Percentiles rank a stretch among this genome's conserved stretches.
Evolutionary conservation across 2,113 vertebrate species (phyloP).

Genomic region (Microtus montanus): DNA sequence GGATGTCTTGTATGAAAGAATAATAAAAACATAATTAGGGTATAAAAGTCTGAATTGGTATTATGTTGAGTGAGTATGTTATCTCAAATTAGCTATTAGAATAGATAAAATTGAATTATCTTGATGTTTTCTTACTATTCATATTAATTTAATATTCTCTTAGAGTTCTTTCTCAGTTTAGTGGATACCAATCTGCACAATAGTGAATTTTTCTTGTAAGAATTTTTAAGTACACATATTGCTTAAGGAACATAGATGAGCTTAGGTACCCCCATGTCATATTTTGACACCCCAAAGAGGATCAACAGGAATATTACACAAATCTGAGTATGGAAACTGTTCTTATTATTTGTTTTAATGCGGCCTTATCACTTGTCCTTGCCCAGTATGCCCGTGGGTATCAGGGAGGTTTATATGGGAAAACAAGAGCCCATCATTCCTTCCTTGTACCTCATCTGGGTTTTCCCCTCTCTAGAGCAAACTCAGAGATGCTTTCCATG

Average conservation of each 20-base stretch:
- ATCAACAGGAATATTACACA: not conserved
- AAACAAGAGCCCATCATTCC: not conserved
- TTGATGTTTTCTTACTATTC: constrained; percentile 49
- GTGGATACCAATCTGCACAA: constrained; percentile 7
- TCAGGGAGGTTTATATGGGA: not conserved
- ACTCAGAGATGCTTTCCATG: not conserved
- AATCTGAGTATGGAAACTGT: not conserved
- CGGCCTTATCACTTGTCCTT: not conserved
- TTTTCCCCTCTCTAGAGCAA: not conserved
- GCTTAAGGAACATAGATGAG: not conserved
- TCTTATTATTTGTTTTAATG: not conserved
- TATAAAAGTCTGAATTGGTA: constrained; percentile 57
- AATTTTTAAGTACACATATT: constrained; percentile 5
- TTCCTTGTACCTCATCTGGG: not conserved
- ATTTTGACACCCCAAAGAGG: not conserved
- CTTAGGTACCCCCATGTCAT: not conserved
- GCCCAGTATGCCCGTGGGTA: not conserved
- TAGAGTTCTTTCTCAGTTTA: constrained; percentile 45
- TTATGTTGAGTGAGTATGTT: constrained; percentile 21
- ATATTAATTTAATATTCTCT: constrained; percentile 61
- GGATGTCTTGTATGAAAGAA: not conserved
- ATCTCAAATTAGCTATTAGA: constrained; percentile 59
- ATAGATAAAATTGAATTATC: constrained; percentile 57
- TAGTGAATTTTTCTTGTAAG: constrained; percentile 59
- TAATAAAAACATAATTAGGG: not conserved